phyloP scores from a whole-genome alignment of 2,113 vertebrate genomes.

The Melanerpes aurifrons region DNA sequence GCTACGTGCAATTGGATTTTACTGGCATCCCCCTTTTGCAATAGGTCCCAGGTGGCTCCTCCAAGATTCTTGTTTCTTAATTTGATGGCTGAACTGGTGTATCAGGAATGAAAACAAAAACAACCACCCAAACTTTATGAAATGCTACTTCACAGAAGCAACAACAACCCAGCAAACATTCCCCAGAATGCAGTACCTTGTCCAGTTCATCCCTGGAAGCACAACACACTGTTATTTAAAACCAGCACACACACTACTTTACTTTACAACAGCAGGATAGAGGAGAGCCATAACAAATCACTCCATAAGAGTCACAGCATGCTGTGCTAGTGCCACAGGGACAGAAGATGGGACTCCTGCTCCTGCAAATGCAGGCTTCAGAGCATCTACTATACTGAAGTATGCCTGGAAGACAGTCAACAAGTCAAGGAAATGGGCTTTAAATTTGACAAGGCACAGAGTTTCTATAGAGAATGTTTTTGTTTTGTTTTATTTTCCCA shows the following conservation, averaged over 20 bases:
- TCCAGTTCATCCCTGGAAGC: not conserved
- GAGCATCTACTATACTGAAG: not conserved
- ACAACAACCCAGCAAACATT: not conserved
- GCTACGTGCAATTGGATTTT: conserved; percentile 54
- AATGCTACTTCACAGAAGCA: not conserved
- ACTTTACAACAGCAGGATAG: not conserved
- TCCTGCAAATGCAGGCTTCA: not conserved
- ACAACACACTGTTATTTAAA: not conserved
- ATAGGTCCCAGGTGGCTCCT: conserved; percentile 47
- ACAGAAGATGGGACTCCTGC: not conserved
- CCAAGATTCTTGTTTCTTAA: conserved; percentile 25
- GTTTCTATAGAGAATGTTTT: not conserved
- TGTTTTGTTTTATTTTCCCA: not conserved
- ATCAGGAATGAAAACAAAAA: not conserved
- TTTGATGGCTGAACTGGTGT: conserved; percentile 24
- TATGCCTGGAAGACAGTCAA: not conserved
- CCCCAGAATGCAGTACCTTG: not conserved
- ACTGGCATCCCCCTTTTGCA: conserved; percentile 22
- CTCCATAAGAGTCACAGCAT: fast-evolving
- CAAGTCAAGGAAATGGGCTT: not conserved
- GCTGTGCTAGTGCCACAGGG: not conserved
- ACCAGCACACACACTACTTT: not conserved
- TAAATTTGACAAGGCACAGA: not conserved
- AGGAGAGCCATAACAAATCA: not conserved
- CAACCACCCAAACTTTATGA: not conserved